Base-by-base conservation (phyloP, 1,140 invertebrate genomes). In the Scaptomyza graminum region DNA sequence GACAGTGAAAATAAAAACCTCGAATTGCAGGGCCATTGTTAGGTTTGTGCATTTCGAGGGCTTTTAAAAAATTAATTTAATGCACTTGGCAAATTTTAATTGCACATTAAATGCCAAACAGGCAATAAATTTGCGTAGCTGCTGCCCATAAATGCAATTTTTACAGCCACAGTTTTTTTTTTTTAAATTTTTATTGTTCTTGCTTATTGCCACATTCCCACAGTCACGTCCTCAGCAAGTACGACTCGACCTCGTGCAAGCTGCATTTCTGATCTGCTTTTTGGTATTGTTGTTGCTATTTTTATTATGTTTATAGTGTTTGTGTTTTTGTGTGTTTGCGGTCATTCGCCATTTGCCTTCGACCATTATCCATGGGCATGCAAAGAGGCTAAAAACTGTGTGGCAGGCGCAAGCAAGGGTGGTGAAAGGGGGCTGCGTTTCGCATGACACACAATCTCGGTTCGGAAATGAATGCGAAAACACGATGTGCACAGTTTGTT, bases 51-150 rank as follows among this genome's bases (percentile, higher is more conserved):
- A n/a, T 70, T 59, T 55, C 60, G 55, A 61, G 59, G 69, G 60
- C 51, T 60, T 72, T 72, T 84, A 52, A 79, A 84, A 79, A 84
- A 79, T 84, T 82, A 82, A 88, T 85, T 79, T 71, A 81, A 81
- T 88, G 83, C 83, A 88, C 82, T 87, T 82, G 83, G 75, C 82
- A 56, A 50, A 50, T 64, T 85, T 85, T 85, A 85, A 85, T 87
- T 87, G 82, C 82, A 52, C 82, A 87, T 85, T 87, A 82, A 46
- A 49, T 54, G 44, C 51, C 66, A 82, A 82, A 82, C 80, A 59
- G 75, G 67, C 75, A 68, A 85, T 85, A 87, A 82, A 87, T 85
- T 87, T 64, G 67, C 61, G 75, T 85, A 78, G 82, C 81, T 85
- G 46, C 70, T 67, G 76, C 81, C 81, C 76, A 79, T 84, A 84